Base-by-base conservation (phyloP, 1,140 invertebrate species). In the Hypsibius dujardini region DNA sequence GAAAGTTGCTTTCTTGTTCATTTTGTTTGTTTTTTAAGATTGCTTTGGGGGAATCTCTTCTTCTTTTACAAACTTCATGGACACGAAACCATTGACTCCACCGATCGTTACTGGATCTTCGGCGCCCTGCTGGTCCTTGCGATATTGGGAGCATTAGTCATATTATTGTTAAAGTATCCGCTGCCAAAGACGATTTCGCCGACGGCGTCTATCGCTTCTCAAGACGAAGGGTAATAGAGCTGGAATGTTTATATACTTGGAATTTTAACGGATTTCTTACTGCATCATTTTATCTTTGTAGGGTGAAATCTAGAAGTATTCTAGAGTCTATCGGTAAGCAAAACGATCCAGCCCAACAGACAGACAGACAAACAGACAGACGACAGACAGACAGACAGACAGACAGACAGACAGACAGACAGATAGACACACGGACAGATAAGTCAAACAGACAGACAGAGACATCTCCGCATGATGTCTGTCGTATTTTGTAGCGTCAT, bases 41-140 rank as follows among this genome's bases (percentile, higher is more conserved):
- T 94, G 79, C 88, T 96, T 77, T 85, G 90, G 75, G 93, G 94
- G 69, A 97, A 97, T 77, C 81, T 92, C 3, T 95, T 95, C 80
- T 91, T 95, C 7, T 95, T 86, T 79, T 90, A 91, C 76, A 85
- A 87, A 77, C 93, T 96, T 79, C 85, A 87, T 83, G 88, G 87
- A 69, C 83, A 86, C 79, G 78, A 83, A 1, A 80, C 82, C 15
- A 85, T 85, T 62, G 86, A 89, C 71, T 75, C 78, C 71, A 77
- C 80, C 1, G 88, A 85, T 0, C 80, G 90, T 3, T 84, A 81
- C 59, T 76, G 88, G 1, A 88, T 93, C 1, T 90, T 90, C 77
- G 84, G 84, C 46, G 87, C 88, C 0, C 79, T 95, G 7, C 75
- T 81, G 2, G 84, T 79, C 0, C 81, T 91, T 2, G 85, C 85